phyloP scores from a whole-genome alignment of 2,888 invertebrate species.

The Drosophila siamana region DNA sequence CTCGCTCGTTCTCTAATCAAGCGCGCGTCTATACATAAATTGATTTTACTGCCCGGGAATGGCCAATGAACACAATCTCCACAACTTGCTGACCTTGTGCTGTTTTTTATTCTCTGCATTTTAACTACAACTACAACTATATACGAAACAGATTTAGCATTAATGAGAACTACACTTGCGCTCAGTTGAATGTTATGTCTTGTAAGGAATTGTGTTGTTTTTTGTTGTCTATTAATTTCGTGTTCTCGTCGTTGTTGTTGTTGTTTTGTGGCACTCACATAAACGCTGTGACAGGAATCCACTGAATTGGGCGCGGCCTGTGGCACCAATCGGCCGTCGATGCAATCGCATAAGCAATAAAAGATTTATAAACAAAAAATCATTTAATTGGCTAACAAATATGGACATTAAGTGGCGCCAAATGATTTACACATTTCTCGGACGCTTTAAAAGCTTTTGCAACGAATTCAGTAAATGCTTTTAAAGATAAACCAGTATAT shows the following conservation, averaged over 20 bases:
- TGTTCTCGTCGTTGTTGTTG: constrained; percentile 9
- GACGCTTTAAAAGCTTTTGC: constrained; percentile 41
- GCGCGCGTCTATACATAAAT: constrained; percentile 7
- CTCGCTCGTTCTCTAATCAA: too few relatives aligned
- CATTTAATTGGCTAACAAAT: constrained; percentile 55
- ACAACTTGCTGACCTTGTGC: constrained; percentile 72
- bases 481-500: constrained; percentile 19
- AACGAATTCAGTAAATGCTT: constrained; percentile 21
- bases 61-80: constrained; percentile 49
- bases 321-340: constrained; percentile 23
- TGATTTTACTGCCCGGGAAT: constrained; percentile 45
- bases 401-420: constrained; percentile 59
- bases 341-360: constrained; percentile 23
- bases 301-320: constrained; percentile 43
- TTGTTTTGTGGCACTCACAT: background rate
- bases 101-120: constrained; percentile 56
- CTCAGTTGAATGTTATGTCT: constrained; percentile 59
- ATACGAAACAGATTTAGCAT: constrained; percentile 18
- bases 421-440: constrained; percentile 52
- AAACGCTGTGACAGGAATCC: constrained; percentile 34
- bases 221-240: constrained; percentile 2
- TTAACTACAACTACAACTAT: constrained; percentile 1
- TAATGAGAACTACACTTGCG: constrained; percentile 53
- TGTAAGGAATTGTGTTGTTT: constrained; percentile 46
- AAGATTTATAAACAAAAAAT: constrained; percentile 16